These are phyloP conservation scores for Martes martes DNA, from an alignment of 2,113 vertebrate genomes.

Conservation along the genomic window DNA sequence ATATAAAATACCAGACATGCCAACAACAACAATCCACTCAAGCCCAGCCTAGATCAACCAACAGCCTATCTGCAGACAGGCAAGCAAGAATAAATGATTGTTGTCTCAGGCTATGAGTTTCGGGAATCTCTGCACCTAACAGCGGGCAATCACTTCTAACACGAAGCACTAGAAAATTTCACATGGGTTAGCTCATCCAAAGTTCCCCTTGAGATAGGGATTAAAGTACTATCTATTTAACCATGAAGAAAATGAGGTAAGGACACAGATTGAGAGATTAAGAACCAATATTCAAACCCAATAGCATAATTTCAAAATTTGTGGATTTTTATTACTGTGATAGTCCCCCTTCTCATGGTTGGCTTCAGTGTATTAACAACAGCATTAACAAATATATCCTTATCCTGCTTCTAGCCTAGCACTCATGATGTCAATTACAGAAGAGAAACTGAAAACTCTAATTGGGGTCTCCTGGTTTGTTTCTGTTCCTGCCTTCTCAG, in stretches of 20 bases:
- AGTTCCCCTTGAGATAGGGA: neutral
- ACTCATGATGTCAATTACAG: neutral
- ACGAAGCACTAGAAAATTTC: neutral
- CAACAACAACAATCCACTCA: neutral
- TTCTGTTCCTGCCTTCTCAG: neutral
- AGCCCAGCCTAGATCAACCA: neutral
- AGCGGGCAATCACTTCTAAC: neutral
- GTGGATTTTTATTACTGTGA: neutral
- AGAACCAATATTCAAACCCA: neutral
- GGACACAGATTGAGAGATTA: neutral
- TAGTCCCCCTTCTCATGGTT: neutral
- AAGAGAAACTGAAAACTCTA: neutral
- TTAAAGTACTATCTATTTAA: neutral
- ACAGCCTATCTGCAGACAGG: neutral
- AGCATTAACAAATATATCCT: neutral
- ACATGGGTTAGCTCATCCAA: neutral
- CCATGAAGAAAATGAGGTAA: neutral
- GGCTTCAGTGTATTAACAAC: neutral
- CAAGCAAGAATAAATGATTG: neutral
- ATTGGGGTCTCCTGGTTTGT: neutral
- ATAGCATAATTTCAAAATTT: neutral
- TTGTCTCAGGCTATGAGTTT: neutral
- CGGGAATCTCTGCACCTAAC: neutral
- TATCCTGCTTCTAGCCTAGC: neutral
- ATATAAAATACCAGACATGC: neutral